Conservation (phyloP, 2,888 invertebrate genomes). For the Cenopis cana region DNA sequence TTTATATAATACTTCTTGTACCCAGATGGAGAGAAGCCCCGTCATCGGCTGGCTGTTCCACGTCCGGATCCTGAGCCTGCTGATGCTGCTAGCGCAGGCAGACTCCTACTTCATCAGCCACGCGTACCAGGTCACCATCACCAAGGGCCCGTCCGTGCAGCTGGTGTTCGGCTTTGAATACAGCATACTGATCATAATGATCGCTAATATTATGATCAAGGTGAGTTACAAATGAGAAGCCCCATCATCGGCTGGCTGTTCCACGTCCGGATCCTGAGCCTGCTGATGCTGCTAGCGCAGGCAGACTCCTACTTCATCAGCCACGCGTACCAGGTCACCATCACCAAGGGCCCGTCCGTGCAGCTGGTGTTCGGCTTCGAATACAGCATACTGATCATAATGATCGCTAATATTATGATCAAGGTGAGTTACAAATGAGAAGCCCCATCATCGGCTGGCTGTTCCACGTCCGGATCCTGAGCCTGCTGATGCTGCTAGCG, state of each 20-base stretch:
- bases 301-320: slow-evolving; percentile 95
- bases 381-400: slow-evolving; percentile 98
- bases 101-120: slow-evolving; percentile 96
- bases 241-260: slow-evolving; percentile 98
- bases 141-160: slow-evolving; percentile 98
- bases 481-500: slow-evolving; percentile 92
- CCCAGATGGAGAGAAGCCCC: slow-evolving; percentile 99
- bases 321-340: slow-evolving; percentile 96
- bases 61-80: slow-evolving; percentile 93
- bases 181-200: slow-evolving; percentile 97
- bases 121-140: slow-evolving; percentile 96
- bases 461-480: slow-evolving; percentile 96
- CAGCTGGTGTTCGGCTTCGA: slow-evolving; percentile 99
- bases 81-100: slow-evolving; percentile 91
- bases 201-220: slow-evolving; percentile 97
- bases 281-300: slow-evolving; percentile 92
- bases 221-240: slow-evolving; percentile 89
- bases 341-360: slow-evolving; percentile 97
- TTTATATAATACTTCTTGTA: slow-evolving; percentile 48
- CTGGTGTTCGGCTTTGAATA: slow-evolving; percentile 99
- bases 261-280: slow-evolving; percentile 94
- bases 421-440: slow-evolving; percentile 91
- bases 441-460: slow-evolving; percentile 98
- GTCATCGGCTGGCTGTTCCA: slow-evolving; percentile 98
- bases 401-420: slow-evolving; percentile 95